These are phyloP conservation scores for Rhinichthys osculus DNA, from an alignment of 2,797 vertebrate species.

Conservation along the genomic window DNA sequence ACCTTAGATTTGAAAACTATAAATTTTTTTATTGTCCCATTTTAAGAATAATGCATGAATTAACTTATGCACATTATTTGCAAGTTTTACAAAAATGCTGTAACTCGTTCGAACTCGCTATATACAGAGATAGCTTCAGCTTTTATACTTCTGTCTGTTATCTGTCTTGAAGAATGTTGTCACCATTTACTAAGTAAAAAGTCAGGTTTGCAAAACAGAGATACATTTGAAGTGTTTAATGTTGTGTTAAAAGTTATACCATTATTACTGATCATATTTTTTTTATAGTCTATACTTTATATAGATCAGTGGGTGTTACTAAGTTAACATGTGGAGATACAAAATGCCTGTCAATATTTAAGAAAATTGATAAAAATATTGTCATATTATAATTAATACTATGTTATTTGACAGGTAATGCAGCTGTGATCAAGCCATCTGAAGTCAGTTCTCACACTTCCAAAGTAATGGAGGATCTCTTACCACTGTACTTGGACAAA, in stretches of 20 bases:
- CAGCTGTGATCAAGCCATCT: conserved; percentile 81
- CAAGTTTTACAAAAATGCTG: neutral
- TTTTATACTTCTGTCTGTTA: neutral
- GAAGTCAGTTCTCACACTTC: conserved; percentile 80
- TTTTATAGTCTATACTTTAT: neutral
- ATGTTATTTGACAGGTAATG: conserved; percentile 74
- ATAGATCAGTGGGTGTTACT: neutral
- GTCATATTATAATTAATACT: neutral
- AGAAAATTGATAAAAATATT: neutral
- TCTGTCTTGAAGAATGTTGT: conserved; percentile 2
- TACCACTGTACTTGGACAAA: conserved; percentile 82
- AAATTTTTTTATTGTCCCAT: neutral
- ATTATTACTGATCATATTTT: neutral
- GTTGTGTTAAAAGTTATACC: neutral
- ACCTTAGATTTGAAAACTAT: neutral
- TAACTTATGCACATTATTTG: neutral
- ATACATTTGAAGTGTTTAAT: neutral
- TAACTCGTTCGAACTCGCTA: neutral
- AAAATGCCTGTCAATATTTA: neutral
- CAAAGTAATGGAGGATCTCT: conserved; percentile 79
- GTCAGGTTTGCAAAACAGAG: neutral
- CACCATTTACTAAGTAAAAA: neutral
- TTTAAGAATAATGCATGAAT: neutral
- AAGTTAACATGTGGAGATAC: neutral
- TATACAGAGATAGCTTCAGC: neutral